Conservation (phyloP, 2,113 vertebrate genomes). For the Theristicus caerulescens region DNA sequence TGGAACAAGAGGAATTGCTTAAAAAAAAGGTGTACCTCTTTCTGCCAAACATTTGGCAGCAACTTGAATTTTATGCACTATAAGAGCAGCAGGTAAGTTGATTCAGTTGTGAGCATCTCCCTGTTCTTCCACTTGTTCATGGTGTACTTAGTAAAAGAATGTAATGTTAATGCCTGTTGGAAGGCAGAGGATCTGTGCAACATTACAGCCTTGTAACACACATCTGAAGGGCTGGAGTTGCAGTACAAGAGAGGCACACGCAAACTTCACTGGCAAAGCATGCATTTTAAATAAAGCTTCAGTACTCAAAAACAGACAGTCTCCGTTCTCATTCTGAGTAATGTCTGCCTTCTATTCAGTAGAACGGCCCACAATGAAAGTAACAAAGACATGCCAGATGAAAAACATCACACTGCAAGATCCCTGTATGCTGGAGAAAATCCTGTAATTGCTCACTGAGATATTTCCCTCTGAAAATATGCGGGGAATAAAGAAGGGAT, state of each 20-base stretch:
- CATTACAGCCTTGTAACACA: conserved; percentile 12
- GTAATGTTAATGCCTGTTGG: neutral
- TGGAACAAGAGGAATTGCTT: neutral
- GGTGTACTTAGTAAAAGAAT: neutral
- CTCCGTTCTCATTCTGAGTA: conserved; percentile 83
- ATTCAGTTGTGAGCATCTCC: neutral
- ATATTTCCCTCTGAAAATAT: conserved; percentile 48
- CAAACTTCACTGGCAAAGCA: conserved; percentile 66
- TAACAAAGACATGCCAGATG: conserved; percentile 78
- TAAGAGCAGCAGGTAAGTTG: neutral
- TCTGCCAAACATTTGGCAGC: neutral
- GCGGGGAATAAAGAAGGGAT: neutral
- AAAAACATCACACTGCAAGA: conserved; percentile 82
- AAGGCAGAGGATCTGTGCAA: conserved; percentile 2
- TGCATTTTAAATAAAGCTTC: conserved; percentile 77
- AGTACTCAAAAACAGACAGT: conserved; percentile 80
- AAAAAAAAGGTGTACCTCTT: neutral
- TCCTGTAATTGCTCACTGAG: conserved; percentile 41
- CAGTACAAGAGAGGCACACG: conserved; percentile 2
- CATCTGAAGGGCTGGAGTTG: conserved; percentile 30
- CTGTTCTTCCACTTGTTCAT: neutral
- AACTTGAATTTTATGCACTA: neutral
- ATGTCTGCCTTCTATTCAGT: conserved; percentile 84
- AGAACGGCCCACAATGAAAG: conserved; percentile 74
- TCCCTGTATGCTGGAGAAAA: conserved; percentile 58